Evolutionary conservation across 2,888 invertebrate genomes (phyloP).

Genomic region (Cantharis rufa): DNA sequence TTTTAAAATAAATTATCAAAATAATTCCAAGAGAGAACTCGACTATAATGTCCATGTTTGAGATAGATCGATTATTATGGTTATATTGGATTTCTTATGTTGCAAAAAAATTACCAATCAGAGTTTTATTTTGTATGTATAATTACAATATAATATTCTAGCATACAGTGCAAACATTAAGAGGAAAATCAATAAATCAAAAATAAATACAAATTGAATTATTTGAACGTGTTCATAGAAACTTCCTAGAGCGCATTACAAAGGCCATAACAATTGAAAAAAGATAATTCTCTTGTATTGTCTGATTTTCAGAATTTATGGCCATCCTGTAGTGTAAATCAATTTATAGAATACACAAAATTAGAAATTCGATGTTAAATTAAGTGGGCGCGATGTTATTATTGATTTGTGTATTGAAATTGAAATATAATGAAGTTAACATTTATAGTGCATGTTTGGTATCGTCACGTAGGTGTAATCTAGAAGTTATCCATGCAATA

Average conservation of each 20-base stretch:
- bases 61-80: no score
- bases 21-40: no score
- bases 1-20: no score
- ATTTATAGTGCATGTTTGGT: background rate
- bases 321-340: background rate
- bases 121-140: no score
- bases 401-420: background rate
- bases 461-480: background rate
- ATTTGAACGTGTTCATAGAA: background rate
- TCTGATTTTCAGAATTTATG: background rate
- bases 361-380: background rate
- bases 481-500: background rate
- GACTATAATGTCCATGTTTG: no score
- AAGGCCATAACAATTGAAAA: background rate
- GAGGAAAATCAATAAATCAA: background rate
- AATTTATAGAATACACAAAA: background rate
- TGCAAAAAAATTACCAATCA: no score
- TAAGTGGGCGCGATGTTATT: background rate
- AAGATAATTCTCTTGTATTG: background rate
- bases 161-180: background rate
- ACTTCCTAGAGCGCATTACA: background rate
- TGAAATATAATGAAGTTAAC: background rate
- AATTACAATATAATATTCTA: no score
- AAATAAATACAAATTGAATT: background rate
- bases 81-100: no score